phyloP scores from a whole-genome alignment of 2,113 vertebrate species.

The Orthonyx spaldingii region DNA sequence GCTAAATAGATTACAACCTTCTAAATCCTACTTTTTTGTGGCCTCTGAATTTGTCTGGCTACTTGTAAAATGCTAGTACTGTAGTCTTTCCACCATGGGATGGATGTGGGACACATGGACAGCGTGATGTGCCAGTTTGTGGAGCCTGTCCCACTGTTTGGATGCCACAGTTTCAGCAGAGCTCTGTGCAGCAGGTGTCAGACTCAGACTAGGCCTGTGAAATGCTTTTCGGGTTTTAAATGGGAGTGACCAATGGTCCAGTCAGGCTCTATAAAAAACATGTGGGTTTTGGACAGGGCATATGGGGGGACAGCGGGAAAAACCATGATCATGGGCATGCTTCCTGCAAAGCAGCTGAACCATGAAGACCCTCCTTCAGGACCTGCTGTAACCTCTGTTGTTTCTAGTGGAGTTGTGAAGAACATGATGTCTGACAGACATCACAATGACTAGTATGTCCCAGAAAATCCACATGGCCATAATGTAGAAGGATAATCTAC shows the following conservation, averaged over 20 bases:
- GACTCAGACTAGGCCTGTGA: not conserved
- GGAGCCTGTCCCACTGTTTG: not conserved
- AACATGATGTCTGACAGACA: accelerated
- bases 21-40: not conserved
- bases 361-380: not conserved
- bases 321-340: not conserved
- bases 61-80: not conserved
- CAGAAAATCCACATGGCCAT: not conserved
- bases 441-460: not conserved
- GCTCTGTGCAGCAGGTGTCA: not conserved
- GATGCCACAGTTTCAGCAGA: not conserved
- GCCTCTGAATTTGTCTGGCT: not conserved
- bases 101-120: not conserved
- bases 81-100: not conserved
- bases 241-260: too few species aligned
- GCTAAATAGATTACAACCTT: not conserved
- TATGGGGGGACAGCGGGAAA: not conserved
- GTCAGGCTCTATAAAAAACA: not conserved
- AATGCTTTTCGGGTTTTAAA: not conserved
- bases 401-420: not conserved
- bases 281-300: not conserved
- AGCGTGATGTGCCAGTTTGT: accelerated
- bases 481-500: not conserved
- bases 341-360: not conserved
- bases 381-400: not conserved